Conservation (phyloP, 1,140 invertebrate species). For the Macrobrachium rosenbergii region DNA sequence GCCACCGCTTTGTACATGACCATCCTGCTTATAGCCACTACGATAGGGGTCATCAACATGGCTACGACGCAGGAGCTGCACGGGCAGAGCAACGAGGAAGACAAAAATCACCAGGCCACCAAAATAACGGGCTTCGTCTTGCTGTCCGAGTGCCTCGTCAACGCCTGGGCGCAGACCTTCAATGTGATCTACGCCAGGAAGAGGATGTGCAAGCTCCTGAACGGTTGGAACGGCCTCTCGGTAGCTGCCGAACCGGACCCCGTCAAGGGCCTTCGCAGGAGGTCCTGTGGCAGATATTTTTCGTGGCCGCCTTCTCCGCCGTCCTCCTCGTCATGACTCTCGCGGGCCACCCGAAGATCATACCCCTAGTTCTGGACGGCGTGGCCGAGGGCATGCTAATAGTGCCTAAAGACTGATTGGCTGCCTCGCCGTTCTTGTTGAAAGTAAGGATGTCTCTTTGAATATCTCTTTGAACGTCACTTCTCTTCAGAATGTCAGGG, state of each 20-base stretch:
- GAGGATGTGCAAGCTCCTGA: conserved; percentile 3
- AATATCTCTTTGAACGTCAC: too few relatives aligned
- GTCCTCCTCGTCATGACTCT: background rate
- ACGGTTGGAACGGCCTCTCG: conserved; percentile 12
- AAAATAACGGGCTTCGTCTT: conserved; percentile 12
- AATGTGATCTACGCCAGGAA: background rate
- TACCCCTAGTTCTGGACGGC: conserved; percentile 11
- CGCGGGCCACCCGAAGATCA: background rate
- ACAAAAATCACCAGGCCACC: background rate
- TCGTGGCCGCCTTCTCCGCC: background rate
- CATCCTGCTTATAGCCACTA: background rate
- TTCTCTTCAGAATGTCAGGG: too few relatives aligned
- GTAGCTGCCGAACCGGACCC: background rate
- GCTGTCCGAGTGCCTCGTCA: conserved; percentile 24
- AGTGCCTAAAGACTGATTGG: background rate
- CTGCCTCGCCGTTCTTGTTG: background rate
- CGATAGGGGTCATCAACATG: background rate
- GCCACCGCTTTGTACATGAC: background rate
- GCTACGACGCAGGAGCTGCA: background rate
- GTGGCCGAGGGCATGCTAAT: conserved; percentile 5
- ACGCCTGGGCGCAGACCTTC: conserved; percentile 32
- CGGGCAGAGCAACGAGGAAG: background rate
- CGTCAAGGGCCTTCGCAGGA: background rate
- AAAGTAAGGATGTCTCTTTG: background rate
- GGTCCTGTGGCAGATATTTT: background rate